phyloP scores from a whole-genome alignment of 2,888 invertebrate species.

The Scrobipalpa costella region DNA sequence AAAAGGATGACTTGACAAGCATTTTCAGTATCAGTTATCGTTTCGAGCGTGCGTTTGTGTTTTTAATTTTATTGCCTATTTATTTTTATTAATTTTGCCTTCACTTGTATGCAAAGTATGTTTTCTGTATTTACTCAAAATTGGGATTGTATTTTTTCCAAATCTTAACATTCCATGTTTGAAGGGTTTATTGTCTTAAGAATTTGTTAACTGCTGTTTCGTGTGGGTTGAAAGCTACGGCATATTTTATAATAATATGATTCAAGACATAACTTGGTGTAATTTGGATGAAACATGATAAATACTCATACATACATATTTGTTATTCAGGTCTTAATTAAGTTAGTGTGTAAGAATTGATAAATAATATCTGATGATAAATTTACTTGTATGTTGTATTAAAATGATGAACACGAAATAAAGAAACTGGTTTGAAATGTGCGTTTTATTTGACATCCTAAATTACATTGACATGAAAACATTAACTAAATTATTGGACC shows the following conservation, averaged over 20 bases:
- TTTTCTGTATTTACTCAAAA: constrained; percentile 40
- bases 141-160: constrained; percentile 37
- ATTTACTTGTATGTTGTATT: constrained; percentile 82
- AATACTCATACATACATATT: constrained; percentile 63
- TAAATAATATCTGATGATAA: constrained; percentile 81
- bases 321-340: constrained; percentile 78
- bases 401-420: constrained; percentile 80
- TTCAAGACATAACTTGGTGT: constrained; percentile 27
- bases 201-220: constrained; percentile 53
- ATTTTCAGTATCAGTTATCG: constrained; percentile 43
- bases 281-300: constrained; percentile 36
- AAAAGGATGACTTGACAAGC: constrained; percentile 35
- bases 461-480: neutral
- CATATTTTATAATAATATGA: constrained; percentile 24
- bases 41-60: constrained; percentile 47
- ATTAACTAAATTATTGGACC: too few species aligned
- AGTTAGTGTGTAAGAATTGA: constrained; percentile 78
- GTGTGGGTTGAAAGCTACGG: constrained; percentile 51
- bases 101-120: constrained; percentile 42
- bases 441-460: constrained; percentile 57
- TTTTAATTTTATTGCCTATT: constrained; percentile 45
- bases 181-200: constrained; percentile 42
- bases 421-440: constrained; percentile 79
- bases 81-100: constrained; percentile 33
- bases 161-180: constrained; percentile 55